These are phyloP conservation scores for Colletes collaris DNA, from an alignment of 2,888 invertebrate species.

Conservation along the genomic window DNA sequence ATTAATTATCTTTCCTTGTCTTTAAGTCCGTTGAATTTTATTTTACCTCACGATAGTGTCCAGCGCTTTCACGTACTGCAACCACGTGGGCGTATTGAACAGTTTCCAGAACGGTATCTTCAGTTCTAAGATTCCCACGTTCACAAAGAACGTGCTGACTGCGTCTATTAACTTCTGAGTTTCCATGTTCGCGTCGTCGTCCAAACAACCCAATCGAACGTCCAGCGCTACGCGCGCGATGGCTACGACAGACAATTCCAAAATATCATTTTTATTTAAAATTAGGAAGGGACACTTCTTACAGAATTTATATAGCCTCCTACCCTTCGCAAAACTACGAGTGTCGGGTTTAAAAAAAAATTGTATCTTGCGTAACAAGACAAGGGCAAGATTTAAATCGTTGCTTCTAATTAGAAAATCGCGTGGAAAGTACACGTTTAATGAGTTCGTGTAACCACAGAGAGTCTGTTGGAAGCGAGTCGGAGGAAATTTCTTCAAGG, in stretches of 20 bases:
- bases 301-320: no score
- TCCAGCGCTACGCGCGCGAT: constrained; percentile 88
- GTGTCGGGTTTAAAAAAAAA: no score
- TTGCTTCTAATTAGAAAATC: no score
- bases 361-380: no score
- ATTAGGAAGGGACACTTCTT: no score
- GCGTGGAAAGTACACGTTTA: no score
- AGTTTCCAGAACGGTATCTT: constrained; percentile 88
- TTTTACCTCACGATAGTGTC: constrained; percentile 88
- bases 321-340: no score
- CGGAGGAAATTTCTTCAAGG: background rate
- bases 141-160: constrained; percentile 87
- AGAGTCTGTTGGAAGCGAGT: no score
- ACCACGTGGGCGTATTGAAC: constrained; percentile 87
- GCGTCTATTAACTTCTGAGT: constrained; percentile 88
- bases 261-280: background rate
- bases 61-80: constrained; percentile 86
- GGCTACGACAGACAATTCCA: constrained; percentile 81
- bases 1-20: background rate
- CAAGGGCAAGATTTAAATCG: no score
- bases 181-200: constrained; percentile 84
- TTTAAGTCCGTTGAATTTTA: background rate
- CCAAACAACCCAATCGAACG: constrained; percentile 87
- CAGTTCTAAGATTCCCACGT: constrained; percentile 87
- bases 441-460: no score